Evolutionary conservation across 1,140 invertebrate species (phyloP).

Genomic region (Lordiphosa collinella): DNA sequence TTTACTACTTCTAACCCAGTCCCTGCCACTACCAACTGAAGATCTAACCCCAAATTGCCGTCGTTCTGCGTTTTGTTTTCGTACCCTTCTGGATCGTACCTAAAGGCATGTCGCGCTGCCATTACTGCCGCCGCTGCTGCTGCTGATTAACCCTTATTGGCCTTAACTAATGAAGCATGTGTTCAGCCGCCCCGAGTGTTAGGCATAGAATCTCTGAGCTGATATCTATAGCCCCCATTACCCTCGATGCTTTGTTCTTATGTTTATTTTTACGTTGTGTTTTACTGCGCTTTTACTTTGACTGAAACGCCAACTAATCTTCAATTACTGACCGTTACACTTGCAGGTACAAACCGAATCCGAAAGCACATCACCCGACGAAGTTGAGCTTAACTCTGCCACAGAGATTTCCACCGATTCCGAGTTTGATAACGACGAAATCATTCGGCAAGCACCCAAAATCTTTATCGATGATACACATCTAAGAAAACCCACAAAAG

Average conservation of each 20-base stretch:
- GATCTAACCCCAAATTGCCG: slow-evolving; percentile 46
- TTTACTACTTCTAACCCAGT: slow-evolving; percentile 24
- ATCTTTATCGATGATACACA: slow-evolving; percentile 83
- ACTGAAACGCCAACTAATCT: slow-evolving; percentile 8
- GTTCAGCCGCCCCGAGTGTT: slow-evolving; percentile 2
- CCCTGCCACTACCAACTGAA: slow-evolving; percentile 8
- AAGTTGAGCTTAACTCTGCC: slow-evolving; percentile 88
- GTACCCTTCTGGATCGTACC: slow-evolving; percentile 79
- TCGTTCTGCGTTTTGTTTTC: slow-evolving; percentile 38
- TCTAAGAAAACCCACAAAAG: slow-evolving; percentile 81
- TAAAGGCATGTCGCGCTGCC: slow-evolving; percentile 53
- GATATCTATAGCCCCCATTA: too few species aligned
- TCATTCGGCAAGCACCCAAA: slow-evolving; percentile 84
- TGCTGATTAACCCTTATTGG: slow-evolving; percentile 45
- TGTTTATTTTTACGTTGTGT: slow-evolving; percentile 2
- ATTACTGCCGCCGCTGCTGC: slow-evolving; percentile 10
- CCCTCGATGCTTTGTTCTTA: too few species aligned
- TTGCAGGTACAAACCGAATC: slow-evolving; percentile 85
- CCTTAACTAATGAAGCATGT: slow-evolving; percentile 66
- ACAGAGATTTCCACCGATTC: slow-evolving; percentile 95
- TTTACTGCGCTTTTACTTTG: slow-evolving; percentile 7
- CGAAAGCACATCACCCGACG: slow-evolving; percentile 84
- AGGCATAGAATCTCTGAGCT: background rate
- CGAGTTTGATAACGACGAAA: slow-evolving; percentile 92
- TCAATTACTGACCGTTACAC: slow-evolving; percentile 6